Percentiles rank a stretch among this genome's conserved stretches.
phyloP scores from a whole-genome alignment of 1,140 invertebrate genomes.

The Drosophila biarmipes region DNA sequence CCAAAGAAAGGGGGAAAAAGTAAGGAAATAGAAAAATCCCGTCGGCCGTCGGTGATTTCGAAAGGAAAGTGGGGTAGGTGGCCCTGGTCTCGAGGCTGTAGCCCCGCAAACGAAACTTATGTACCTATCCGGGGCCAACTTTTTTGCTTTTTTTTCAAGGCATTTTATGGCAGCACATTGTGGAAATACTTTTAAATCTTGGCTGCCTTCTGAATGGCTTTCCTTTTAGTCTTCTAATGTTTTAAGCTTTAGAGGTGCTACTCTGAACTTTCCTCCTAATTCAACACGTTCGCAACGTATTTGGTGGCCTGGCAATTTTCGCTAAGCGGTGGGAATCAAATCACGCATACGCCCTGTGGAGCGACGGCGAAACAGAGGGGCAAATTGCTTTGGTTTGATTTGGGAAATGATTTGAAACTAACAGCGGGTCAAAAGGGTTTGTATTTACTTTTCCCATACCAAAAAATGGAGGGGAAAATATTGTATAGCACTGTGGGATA shows the following conservation, averaged over 20 bases:
- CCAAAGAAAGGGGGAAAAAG: slow-evolving; percentile 29
- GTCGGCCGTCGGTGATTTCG: slow-evolving; percentile 60
- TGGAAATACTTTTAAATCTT: slow-evolving; percentile 83
- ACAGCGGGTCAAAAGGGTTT: not conserved
- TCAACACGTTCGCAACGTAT: slow-evolving; percentile 57
- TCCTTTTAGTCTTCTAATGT: slow-evolving; percentile 72
- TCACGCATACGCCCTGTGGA: slow-evolving; percentile 64
- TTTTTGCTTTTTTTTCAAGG: slow-evolving; percentile 60
- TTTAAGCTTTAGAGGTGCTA: slow-evolving; percentile 53
- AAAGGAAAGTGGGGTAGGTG: slow-evolving; percentile 1
- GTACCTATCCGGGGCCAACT: slow-evolving; percentile 17
- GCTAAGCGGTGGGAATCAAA: slow-evolving; percentile 44
- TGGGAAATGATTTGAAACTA: slow-evolving; percentile 5
- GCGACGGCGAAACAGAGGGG: slow-evolving; percentile 12
- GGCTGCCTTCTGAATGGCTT: slow-evolving; percentile 73
- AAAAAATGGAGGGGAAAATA: too few relatives aligned
- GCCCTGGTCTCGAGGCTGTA: not conserved
- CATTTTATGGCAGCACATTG: slow-evolving; percentile 82
- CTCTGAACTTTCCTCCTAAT: slow-evolving; percentile 38
- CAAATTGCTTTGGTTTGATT: slow-evolving; percentile 22
- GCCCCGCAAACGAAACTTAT: slow-evolving; percentile 21
- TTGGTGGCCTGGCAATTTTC: slow-evolving; percentile 26
- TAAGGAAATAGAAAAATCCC: slow-evolving; percentile 57
- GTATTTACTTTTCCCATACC: too few relatives aligned
- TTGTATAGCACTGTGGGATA: too few relatives aligned